Evolutionary conservation across 2,888 invertebrate species (phyloP).

Genomic region (Ormia ochracea): DNA sequence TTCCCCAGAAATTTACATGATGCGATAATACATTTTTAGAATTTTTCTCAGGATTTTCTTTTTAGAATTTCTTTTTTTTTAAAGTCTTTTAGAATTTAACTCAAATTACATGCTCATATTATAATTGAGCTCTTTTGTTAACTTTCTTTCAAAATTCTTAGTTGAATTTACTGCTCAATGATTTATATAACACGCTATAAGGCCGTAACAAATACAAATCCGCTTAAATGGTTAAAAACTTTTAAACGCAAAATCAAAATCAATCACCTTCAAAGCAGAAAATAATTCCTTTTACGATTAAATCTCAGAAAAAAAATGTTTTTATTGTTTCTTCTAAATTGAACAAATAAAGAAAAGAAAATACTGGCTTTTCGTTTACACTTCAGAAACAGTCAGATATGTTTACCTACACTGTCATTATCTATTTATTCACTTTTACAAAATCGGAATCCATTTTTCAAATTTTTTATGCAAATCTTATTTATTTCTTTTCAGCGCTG

Average conservation of each 20-base stretch:
- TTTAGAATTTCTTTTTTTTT: no score
- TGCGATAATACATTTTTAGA: no score
- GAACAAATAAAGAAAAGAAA: not conserved
- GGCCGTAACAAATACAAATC: conserved; percentile 42
- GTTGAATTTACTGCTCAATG: conserved; percentile 4
- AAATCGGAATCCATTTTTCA: conserved; percentile 18
- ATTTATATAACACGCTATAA: not conserved
- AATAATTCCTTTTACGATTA: conserved; percentile 10
- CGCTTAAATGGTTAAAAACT: conserved; percentile 19
- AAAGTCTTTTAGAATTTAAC: no score
- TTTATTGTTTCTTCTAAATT: not conserved
- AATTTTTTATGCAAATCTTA: conserved; percentile 7
- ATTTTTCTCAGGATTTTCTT: no score
- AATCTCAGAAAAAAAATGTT: not conserved
- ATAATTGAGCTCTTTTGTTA: not conserved
- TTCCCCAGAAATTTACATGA: no score
- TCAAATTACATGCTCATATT: not conserved
- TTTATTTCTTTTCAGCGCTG: not conserved
- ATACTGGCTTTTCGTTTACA: conserved; percentile 17
- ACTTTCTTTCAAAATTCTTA: not conserved
- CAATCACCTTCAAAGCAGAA: not conserved
- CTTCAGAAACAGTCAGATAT: not conserved
- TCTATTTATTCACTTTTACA: not conserved
- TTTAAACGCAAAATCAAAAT: conserved; percentile 28
- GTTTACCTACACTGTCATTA: conserved; percentile 14